Percentiles rank a stretch among this genome's conserved stretches.
These are phyloP conservation scores for Vireo griseus DNA, from an alignment of 2,797 vertebrate species.

Conservation along the genomic window DNA sequence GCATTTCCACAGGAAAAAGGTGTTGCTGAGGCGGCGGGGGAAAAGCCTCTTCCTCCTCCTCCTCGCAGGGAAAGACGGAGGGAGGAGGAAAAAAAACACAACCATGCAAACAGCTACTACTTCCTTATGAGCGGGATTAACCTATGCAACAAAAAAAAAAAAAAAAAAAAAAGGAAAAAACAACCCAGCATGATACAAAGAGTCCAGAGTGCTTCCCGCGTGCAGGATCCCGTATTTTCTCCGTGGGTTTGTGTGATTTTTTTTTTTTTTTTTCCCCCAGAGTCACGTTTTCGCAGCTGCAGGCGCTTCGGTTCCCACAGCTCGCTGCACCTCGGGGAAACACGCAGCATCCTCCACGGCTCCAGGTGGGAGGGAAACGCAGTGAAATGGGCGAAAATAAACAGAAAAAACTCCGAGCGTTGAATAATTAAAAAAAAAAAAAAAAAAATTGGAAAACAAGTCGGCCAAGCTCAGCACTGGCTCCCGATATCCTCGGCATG, in stretches of 20 bases:
- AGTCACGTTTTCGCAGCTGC: constrained; percentile 1
- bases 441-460: background rate
- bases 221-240: background rate
- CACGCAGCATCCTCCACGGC: background rate
- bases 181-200: background rate
- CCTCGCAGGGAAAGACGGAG: background rate
- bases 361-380: background rate
- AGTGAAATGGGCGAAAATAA: background rate
- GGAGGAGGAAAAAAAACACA: background rate
- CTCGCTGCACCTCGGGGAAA: background rate
- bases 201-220: background rate
- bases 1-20: background rate
- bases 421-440: background rate
- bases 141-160: background rate
- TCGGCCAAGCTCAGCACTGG: background rate
- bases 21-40: background rate
- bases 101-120: constrained; percentile 16
- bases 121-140: background rate
- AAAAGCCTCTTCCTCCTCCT: background rate
- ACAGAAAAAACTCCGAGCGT: background rate
- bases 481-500: background rate
- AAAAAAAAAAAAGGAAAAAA: background rate
- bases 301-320: background rate
- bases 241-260: background rate
- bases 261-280: background rate